phyloP scores from a whole-genome alignment of 2,888 invertebrate species.

The Macaria notata region DNA sequence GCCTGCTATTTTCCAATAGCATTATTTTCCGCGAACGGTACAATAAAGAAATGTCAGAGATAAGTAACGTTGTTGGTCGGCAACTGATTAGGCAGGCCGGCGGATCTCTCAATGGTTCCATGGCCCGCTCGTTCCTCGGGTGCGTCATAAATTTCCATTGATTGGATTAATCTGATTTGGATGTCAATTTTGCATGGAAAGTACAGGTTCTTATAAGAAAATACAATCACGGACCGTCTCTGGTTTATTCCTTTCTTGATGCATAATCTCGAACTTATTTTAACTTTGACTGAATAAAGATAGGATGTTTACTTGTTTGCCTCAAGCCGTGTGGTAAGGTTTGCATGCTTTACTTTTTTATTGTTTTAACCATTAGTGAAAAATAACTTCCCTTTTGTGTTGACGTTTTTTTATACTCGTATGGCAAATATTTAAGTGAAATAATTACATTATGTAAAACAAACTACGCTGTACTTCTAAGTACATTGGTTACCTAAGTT shows the following conservation, averaged over 20 bases:
- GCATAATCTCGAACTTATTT: constrained; percentile 63
- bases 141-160: constrained; percentile 82
- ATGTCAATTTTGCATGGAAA: constrained; percentile 78
- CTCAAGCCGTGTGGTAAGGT: constrained; percentile 48
- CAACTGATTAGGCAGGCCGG: constrained; percentile 68
- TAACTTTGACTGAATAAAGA: constrained; percentile 47
- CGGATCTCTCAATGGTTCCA: constrained; percentile 70
- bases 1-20: constrained; percentile 20
- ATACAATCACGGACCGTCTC: constrained; percentile 64
- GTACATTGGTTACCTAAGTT: too few species aligned
- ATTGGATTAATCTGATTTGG: constrained; percentile 83
- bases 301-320: constrained; percentile 42
- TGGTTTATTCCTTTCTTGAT: constrained; percentile 59
- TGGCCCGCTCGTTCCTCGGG: constrained; percentile 62
- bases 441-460: too few species aligned
- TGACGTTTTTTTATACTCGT: too few species aligned
- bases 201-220: constrained; percentile 72
- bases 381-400: constrained; percentile 11
- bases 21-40: constrained; percentile 21
- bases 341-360: constrained; percentile 31
- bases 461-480: too few species aligned
- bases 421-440: too few species aligned
- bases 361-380: constrained; percentile 53
- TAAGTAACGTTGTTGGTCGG: constrained; percentile 48
- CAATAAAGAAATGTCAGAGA: constrained; percentile 44